These are phyloP conservation scores for Orestias chungarensis DNA, from an alignment of 2,797 vertebrate genomes.

Conservation along the genomic window DNA sequence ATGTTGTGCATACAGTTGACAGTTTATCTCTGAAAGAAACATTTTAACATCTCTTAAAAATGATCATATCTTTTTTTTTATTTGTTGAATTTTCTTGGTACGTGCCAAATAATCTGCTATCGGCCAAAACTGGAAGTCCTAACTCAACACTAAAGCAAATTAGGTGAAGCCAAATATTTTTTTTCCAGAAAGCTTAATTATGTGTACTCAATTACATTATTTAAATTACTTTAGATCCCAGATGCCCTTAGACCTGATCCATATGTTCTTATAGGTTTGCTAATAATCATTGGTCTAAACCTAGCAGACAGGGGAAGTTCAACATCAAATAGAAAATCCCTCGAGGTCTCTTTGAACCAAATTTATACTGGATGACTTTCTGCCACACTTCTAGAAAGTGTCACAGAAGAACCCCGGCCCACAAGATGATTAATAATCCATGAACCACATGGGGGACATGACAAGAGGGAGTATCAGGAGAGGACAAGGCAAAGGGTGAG, in stretches of 20 bases:
- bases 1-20: not conserved
- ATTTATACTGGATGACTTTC: constrained; percentile 50
- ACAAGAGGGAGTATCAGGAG: not conserved
- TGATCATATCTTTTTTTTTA: too few species aligned
- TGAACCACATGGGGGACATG: constrained; percentile 37
- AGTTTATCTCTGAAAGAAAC: not conserved
- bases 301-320: constrained; percentile 39
- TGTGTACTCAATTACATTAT: constrained; percentile 35
- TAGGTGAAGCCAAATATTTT: constrained; percentile 14
- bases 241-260: constrained; percentile 33
- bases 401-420: constrained; percentile 30
- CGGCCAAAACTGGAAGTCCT: constrained; percentile 18
- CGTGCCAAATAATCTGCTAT: constrained; percentile 8
- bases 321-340: constrained; percentile 41
- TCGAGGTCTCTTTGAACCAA: constrained; percentile 42
- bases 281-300: constrained; percentile 51
- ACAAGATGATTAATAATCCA: constrained; percentile 57
- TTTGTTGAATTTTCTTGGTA: not conserved
- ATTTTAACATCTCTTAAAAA: too few species aligned
- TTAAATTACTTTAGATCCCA: constrained; percentile 37
- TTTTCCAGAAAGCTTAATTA: constrained; percentile 30
- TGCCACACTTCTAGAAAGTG: constrained; percentile 32
- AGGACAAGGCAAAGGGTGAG: not conserved
- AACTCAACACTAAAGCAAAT: constrained; percentile 22
- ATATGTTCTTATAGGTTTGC: constrained; percentile 49